Base-by-base conservation (phyloP, 2,113 vertebrate species). In the Cephalophus harveyi region DNA sequence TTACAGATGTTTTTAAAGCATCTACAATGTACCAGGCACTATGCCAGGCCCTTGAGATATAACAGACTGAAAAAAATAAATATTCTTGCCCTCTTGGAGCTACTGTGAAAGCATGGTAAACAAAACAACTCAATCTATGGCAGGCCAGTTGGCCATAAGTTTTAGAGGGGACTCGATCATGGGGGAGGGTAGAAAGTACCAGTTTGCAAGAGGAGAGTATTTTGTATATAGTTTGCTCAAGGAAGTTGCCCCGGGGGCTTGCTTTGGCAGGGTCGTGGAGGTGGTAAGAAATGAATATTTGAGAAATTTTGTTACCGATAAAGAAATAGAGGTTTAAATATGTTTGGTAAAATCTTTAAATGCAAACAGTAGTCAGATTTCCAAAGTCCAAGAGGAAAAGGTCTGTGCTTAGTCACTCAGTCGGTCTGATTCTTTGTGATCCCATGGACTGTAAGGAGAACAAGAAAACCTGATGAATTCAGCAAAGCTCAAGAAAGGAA, bases 81-180 rank as follows among this genome's bases (percentile, higher is more conserved):
- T 2, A 19, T 59, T 28, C 17, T 19, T 33, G 83, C 5, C 19
- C 21, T 28, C 5, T 3, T 13, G 25, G 14, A 87, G 57, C 64
- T 15, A 6, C 9, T 33, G 14, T 50, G 50, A 84, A 60, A 21
- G 46, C 50, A 30, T 7, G 6, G 15, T 10, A 48, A 43, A 43
- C 30, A n/a, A 62, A 48, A 7, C 5, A 46, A 28, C 23, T 14
- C 48, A 23, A 1, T 19, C 27, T 2, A 2, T 0, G 7, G 50
- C 67, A 74, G 28, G n/a, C 4, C 40, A 67, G 55, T 7, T 5
- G 40, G 40, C 4, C 14, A 2, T 11, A 30, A 43, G 48, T 36
- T 78, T 59, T 33, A n/a, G 19, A 23, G 81, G 64, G 78, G 57
- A 78, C n/a, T 36, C 1, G 16, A 30, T 6, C 2, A 27, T n/a